These are phyloP conservation scores for Macroglossus sobrinus DNA, from an alignment of 2,113 vertebrate species.

Conservation along the genomic window DNA sequence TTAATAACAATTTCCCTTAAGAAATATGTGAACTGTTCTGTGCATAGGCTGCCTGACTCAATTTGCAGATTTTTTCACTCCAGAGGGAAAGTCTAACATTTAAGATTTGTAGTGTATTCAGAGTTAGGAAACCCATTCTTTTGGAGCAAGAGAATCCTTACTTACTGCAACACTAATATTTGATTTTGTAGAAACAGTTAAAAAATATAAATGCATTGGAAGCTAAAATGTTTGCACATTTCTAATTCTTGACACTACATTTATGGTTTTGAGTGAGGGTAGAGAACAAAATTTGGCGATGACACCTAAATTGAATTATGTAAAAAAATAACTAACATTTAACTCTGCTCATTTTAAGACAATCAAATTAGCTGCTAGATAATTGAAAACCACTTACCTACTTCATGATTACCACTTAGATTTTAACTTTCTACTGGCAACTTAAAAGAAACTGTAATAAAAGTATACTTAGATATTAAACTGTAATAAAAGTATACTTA, in stretches of 20 bases:
- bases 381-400: background rate
- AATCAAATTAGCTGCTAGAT: background rate
- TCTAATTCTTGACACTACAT: background rate
- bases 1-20: background rate
- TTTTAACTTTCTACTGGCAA: background rate
- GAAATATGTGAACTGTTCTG: background rate
- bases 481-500: background rate
- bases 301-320: background rate
- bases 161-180: background rate
- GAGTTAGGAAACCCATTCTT: background rate
- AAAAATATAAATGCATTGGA: background rate
- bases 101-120: background rate
- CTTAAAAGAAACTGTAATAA: background rate
- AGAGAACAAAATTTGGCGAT: background rate
- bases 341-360: background rate
- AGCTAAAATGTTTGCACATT: background rate
- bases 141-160: background rate
- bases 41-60: background rate
- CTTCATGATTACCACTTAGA: background rate
- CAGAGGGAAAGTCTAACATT: background rate
- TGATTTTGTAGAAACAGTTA: background rate
- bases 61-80: background rate
- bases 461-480: background rate
- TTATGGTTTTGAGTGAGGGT: background rate
- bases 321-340: background rate